Evolutionary conservation across 2,888 invertebrate species (phyloP).

Genomic region (Cristatella mucedo): DNA sequence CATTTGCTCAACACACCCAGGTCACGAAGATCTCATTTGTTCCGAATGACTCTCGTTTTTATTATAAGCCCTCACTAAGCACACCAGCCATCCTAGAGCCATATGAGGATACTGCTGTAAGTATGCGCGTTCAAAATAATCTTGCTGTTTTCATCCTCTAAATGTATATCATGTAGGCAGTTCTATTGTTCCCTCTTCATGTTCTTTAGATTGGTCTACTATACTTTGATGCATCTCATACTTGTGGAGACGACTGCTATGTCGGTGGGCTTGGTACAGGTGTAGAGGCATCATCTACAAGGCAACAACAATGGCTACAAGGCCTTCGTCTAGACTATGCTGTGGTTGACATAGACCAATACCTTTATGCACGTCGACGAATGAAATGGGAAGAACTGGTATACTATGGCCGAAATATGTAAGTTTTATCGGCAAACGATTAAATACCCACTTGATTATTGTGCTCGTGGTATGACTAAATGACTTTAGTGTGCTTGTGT

Average conservation of each 20-base stretch:
- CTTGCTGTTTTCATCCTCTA: too few relatives aligned
- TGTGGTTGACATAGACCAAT: slow-evolving; percentile 53
- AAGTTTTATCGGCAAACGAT: too few relatives aligned
- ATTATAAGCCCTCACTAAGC: slow-evolving; percentile 39
- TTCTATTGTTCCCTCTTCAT: too few relatives aligned
- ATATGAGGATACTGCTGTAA: slow-evolving; percentile 24
- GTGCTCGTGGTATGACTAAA: too few relatives aligned
- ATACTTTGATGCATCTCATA: slow-evolving; percentile 53
- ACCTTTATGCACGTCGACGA: slow-evolving; percentile 49
- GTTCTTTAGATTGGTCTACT: slow-evolving; percentile 44
- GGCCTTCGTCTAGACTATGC: slow-evolving; percentile 50
- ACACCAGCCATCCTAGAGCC: slow-evolving; percentile 24
- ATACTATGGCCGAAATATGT: too few relatives aligned
- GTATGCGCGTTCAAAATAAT: slow-evolving; percentile 12
- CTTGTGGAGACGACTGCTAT: slow-evolving; percentile 60
- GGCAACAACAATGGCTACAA: slow-evolving; percentile 53
- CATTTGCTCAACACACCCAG: slow-evolving; percentile 62
- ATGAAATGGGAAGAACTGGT: slow-evolving; percentile 44
- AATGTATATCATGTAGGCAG: too few relatives aligned
- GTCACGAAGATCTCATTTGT: slow-evolving; percentile 51
- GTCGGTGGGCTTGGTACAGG: too few relatives aligned
- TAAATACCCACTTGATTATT: too few relatives aligned
- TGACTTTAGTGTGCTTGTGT: too few relatives aligned
- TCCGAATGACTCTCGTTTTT: slow-evolving; percentile 48
- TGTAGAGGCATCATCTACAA: too few relatives aligned